Conservation (phyloP, 2,797 vertebrate species). For the Cossypha heuglini region DNA sequence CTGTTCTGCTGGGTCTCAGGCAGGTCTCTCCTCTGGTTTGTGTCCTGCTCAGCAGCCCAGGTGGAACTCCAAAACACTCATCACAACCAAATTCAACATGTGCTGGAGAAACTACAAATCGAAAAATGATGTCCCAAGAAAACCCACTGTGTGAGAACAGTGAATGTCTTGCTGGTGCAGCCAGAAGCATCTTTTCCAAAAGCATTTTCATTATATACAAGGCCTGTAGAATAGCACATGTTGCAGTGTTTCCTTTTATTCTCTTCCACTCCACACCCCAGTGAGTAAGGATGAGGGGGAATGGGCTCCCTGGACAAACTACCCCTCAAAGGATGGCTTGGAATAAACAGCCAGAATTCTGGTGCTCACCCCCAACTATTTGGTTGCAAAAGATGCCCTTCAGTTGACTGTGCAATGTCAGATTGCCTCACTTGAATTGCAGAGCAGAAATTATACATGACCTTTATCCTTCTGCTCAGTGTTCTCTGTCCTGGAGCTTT, state of each 20-base stretch:
- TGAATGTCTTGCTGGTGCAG: background rate
- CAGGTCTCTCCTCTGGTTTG: fast-evolving
- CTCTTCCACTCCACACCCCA: background rate
- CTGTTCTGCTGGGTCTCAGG: background rate
- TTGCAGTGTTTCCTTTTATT: background rate
- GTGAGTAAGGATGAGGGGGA: background rate
- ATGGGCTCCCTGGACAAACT: background rate
- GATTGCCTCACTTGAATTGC: background rate
- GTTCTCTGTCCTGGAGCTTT: constrained; percentile 19
- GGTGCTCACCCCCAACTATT: background rate
- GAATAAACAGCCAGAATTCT: background rate
- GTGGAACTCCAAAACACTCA: background rate
- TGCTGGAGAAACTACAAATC: background rate
- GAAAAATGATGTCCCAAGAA: background rate
- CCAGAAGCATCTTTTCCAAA: background rate
- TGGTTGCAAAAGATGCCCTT: constrained; percentile 11
- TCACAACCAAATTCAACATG: background rate
- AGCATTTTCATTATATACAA: background rate
- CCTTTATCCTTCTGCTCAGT: constrained; percentile 23
- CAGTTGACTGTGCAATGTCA: constrained; percentile 5
- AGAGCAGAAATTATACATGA: constrained; percentile 8
- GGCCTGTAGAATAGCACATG: background rate
- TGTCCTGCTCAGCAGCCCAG: background rate
- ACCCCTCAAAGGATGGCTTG: background rate
- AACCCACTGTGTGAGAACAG: background rate